Base-by-base conservation (phyloP, 2,113 vertebrate genomes). In the Dasyprocta punctata region DNA sequence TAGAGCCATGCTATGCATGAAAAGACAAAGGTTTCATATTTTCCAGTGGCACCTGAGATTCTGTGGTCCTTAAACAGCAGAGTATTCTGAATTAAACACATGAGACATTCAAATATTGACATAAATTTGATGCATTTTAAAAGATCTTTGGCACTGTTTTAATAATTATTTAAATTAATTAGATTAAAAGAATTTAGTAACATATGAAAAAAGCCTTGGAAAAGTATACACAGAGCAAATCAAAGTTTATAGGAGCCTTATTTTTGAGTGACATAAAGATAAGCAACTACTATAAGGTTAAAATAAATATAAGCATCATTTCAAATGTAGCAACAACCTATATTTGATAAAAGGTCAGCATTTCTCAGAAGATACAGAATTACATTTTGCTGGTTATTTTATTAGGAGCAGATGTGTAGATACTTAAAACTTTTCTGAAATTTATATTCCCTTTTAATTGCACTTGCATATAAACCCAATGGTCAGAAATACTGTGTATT, bases 11-110 rank as follows among this genome's bases (percentile, higher is more conserved):
- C 81, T 96, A 95, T 91, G 95, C 96, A 94, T 84, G 96, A 96
- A 91, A 96, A 96, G 65, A 93, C 97, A 89, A 97, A 91, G 77
- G 60, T 93, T 97, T 95, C 36, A 52, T 44, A 83, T 94, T 97
- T 97, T 92, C 69, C 85, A 93, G 69, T 92, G 96, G 47, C 20
- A 16, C 97, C 91, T 85, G 26, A 49, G 90, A 60, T 85, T 58
- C 56, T 13, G 0, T 47, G 58, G 71, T 90, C 44, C 83, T 58
- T 96, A 85, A 95, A 9, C 93, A 96, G 60, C 82, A 56, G 49
- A 95, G 28, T 30, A 33, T 73, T 92, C 54, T 82, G 77, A 87
- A 92, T 75, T 90, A 94, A 95, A 82, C 28, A 63, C 1, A 0
- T 14, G 36, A 90, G 38, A 16, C 67, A 52, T 85, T 92, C 83